Percentiles rank a stretch among this genome's conserved stretches.
phyloP scores from a whole-genome alignment of 2,113 vertebrate species.

The Fulmarus glacialis region DNA sequence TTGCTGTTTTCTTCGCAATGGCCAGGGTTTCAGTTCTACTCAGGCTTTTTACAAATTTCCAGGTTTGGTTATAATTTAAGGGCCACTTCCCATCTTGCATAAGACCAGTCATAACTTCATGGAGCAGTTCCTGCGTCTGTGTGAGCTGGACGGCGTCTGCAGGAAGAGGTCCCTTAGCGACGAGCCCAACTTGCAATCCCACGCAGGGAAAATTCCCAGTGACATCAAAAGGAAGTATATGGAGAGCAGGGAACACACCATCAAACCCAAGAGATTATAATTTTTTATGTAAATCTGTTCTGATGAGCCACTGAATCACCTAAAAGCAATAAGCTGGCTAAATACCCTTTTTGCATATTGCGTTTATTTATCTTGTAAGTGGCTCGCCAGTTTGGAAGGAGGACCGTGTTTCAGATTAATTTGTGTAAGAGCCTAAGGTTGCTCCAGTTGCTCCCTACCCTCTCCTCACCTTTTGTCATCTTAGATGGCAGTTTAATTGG shows the following conservation, averaged over 20 bases:
- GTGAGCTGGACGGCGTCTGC: background rate
- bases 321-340: background rate
- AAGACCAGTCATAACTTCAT: rapidly evolving
- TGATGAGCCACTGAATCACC: background rate
- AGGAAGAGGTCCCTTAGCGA: background rate
- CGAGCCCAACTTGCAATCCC: background rate
- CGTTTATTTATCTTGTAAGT: rapidly evolving
- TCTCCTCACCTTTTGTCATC: background rate
- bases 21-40: background rate
- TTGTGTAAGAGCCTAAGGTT: background rate
- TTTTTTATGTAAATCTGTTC: background rate
- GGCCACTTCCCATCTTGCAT: background rate
- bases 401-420: background rate
- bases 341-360: background rate
- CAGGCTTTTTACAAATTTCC: background rate
- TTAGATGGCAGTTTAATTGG: background rate
- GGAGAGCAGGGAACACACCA: background rate
- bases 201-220: background rate
- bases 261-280: background rate
- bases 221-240: background rate
- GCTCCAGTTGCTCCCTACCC: background rate
- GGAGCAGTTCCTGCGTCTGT: background rate
- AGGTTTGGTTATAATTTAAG: background rate
- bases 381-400: background rate
- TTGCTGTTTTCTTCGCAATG: background rate